These are phyloP conservation scores for Protonemura montana DNA, from an alignment of 2,888 invertebrate species.

Conservation along the genomic window DNA sequence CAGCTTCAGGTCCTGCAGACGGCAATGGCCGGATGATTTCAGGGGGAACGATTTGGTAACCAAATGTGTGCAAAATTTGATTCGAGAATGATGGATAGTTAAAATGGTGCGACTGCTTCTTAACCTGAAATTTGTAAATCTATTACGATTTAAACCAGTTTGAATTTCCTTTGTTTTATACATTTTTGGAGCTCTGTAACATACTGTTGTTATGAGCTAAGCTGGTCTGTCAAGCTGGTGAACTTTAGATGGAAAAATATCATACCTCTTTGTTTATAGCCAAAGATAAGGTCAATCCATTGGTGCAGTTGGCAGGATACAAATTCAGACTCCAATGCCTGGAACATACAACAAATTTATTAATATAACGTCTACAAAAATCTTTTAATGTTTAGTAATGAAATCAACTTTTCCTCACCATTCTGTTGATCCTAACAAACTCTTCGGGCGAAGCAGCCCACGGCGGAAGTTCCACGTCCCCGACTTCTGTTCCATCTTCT, in stretches of 20 bases:
- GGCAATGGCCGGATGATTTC: background rate
- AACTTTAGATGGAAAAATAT: too few relatives aligned
- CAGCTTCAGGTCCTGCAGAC: slow-evolving; percentile 86
- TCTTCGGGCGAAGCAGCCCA: slow-evolving; percentile 98
- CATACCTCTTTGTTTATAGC: slow-evolving; percentile 95
- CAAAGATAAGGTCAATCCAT: slow-evolving; percentile 99
- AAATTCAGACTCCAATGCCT: slow-evolving; percentile 97
- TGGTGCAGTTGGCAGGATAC: slow-evolving; percentile 99
- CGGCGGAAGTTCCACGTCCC: slow-evolving; percentile 91
- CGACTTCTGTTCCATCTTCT: slow-evolving; percentile 79
- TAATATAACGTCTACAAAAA: slow-evolving; percentile 34
- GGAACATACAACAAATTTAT: slow-evolving; percentile 49
- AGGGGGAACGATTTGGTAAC: background rate
- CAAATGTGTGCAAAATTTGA: background rate
- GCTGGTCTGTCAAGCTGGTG: too few relatives aligned
- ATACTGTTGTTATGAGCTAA: too few relatives aligned
- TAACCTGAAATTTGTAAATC: too few relatives aligned
- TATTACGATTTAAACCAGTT: too few relatives aligned
- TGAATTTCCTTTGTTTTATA: too few relatives aligned
- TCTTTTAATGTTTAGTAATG: background rate
- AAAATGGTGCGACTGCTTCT: too few relatives aligned
- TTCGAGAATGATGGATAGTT: too few relatives aligned
- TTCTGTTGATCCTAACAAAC: slow-evolving; percentile 96
- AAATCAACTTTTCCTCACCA: slow-evolving; percentile 65
- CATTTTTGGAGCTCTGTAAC: too few relatives aligned